Evolutionary conservation across 2,888 invertebrate species (phyloP).

Genomic region (Corythucha ciliata): DNA sequence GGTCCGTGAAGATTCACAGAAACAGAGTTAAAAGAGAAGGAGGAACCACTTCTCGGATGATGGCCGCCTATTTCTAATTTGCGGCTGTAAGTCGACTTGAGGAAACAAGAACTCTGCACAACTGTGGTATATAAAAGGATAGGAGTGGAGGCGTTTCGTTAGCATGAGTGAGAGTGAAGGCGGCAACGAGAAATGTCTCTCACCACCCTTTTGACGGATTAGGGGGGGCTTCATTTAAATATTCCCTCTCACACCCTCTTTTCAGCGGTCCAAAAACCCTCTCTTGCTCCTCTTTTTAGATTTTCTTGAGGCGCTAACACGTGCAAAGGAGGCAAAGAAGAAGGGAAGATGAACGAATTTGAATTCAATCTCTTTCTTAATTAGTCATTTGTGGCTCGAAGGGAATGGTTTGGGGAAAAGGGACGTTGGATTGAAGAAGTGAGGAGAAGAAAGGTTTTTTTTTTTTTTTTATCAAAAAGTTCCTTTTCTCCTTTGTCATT

Average conservation of each 20-base stretch:
- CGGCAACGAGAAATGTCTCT: slow-evolving; percentile 3
- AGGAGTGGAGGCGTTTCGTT: background rate
- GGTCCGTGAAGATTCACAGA: too few species aligned
- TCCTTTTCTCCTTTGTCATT: too few species aligned
- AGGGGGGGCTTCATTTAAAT: slow-evolving; percentile 31
- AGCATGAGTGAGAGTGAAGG: slow-evolving; percentile 6
- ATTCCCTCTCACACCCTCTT: slow-evolving; percentile 21
- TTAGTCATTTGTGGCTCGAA: slow-evolving; percentile 30
- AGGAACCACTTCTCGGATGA: too few species aligned
- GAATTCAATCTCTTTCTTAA: slow-evolving; percentile 32
- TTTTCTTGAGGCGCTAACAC: slow-evolving; percentile 22
- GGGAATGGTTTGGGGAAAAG: too few species aligned
- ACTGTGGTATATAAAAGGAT: too few species aligned
- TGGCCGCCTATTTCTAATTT: slow-evolving; percentile 20
- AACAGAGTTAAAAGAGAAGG: too few species aligned
- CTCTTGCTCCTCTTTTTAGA: slow-evolving; percentile 7
- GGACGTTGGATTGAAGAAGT: too few species aligned
- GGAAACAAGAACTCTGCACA: too few species aligned
- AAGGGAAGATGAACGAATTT: slow-evolving; percentile 23
- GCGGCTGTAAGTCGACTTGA: slow-evolving; percentile 13
- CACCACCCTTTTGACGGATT: slow-evolving; percentile 29
- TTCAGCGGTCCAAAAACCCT: slow-evolving; percentile 12
- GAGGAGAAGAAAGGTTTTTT: too few species aligned
- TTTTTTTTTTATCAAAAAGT: too few species aligned
- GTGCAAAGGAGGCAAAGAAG: slow-evolving; percentile 21